Percentiles rank a stretch among this genome's conserved stretches.
Evolutionary conservation across 2,888 invertebrate genomes (phyloP).

Genomic region (Drosophila conformis): DNA sequence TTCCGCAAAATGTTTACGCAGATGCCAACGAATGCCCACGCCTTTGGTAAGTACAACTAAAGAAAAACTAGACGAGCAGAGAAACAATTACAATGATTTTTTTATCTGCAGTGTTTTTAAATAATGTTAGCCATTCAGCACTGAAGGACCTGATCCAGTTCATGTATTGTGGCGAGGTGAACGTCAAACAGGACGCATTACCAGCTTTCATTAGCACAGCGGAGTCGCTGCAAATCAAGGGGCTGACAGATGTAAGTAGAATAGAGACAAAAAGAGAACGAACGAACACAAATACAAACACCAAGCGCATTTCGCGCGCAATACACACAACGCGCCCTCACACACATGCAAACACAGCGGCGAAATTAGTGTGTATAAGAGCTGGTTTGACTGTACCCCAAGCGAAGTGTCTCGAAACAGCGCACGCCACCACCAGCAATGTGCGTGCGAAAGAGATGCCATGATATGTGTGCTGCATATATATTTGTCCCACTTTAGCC

Average conservation of each 20-base stretch:
- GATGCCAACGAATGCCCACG: constrained; percentile 89
- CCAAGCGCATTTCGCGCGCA: constrained; percentile 54
- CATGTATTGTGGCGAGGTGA: constrained; percentile 90
- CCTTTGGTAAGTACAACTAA: constrained; percentile 86
- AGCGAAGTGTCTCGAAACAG: constrained; percentile 61
- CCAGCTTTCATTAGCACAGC: constrained; percentile 90
- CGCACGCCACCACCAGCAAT: background rate
- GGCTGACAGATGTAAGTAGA: constrained; percentile 88
- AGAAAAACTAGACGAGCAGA: background rate
- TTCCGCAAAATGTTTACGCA: constrained; percentile 90
- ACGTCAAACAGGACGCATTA: constrained; percentile 90
- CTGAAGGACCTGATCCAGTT: constrained; percentile 90
- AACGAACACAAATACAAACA: constrained; percentile 27
- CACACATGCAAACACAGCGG: constrained; percentile 11
- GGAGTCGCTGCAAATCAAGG: constrained; percentile 90
- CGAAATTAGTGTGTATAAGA: constrained; percentile 62
- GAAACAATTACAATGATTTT: background rate
- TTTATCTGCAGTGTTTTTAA: constrained; percentile 87
- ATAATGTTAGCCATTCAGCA: constrained; percentile 90
- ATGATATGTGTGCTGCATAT: background rate
- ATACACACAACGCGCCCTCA: constrained; percentile 22
- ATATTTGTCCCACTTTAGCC: constrained; percentile 45
- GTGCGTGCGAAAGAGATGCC: constrained; percentile 33
- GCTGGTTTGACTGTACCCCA: constrained; percentile 71
- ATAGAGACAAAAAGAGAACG: constrained; percentile 43